Conservation (phyloP, 53 echinoderm and acorn worm species). For the Echinarachnius parma region DNA sequence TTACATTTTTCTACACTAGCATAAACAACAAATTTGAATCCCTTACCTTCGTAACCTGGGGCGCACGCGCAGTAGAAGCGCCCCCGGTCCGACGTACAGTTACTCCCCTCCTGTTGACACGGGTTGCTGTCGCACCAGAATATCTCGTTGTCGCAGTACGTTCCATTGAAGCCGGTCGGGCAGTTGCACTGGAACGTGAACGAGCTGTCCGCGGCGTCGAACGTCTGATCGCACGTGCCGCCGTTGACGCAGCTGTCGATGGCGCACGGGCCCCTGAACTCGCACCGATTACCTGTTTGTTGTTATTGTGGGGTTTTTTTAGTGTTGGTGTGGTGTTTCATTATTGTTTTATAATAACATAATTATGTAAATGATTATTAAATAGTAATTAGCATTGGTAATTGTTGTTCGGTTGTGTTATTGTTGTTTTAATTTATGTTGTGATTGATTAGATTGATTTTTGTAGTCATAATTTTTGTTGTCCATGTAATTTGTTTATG, state of each 20-base stretch:
- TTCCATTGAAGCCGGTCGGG: slow-evolving; percentile 76
- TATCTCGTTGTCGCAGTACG: slow-evolving; percentile 73
- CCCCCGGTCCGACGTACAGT: slow-evolving; percentile 49
- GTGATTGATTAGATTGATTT: no score
- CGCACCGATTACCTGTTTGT: slow-evolving; percentile 61
- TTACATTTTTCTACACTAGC: no score
- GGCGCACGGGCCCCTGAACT: slow-evolving; percentile 71
- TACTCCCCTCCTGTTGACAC: slow-evolving; percentile 63
- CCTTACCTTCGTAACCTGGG: slow-evolving; percentile 69
- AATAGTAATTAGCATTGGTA: no score
- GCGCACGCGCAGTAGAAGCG: slow-evolving; percentile 65
- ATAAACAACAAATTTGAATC: no score
- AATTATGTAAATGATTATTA: no score
- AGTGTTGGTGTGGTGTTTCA: no score
- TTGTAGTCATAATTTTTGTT: no score
- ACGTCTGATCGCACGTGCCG: slow-evolving; percentile 60
- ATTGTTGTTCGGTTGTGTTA: no score
- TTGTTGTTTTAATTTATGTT: no score
- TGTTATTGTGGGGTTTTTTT: background rate
- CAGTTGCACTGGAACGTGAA: slow-evolving; percentile 67
- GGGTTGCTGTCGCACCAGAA: slow-evolving; percentile 87
- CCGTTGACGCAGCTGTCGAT: slow-evolving; percentile 60
- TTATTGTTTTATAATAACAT: no score
- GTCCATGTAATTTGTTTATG: no score
- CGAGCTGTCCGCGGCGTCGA: slow-evolving; percentile 1